Conservation (phyloP, 2,888 invertebrate species). For the Loripinus fragilis region DNA sequence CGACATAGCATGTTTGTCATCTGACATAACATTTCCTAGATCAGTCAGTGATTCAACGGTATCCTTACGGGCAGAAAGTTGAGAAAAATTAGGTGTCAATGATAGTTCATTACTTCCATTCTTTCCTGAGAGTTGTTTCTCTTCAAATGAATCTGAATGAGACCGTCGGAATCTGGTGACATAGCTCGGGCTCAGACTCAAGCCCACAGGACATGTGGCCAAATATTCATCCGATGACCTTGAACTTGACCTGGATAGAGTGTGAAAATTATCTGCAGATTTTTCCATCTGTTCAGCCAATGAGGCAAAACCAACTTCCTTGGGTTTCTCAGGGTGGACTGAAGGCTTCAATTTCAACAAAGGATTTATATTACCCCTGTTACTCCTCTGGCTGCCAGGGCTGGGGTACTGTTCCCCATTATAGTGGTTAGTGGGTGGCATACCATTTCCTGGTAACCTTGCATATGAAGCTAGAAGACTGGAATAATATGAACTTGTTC, state of each 20-base stretch:
- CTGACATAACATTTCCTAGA: not conserved
- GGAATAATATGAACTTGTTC: not conserved
- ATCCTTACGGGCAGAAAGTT: too few relatives aligned
- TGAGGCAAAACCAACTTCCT: not conserved
- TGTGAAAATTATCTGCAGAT: not conserved
- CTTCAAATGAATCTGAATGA: not conserved
- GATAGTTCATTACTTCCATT: not conserved
- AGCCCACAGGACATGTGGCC: not conserved
- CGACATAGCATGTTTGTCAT: conserved; percentile 9
- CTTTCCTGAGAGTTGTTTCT: not conserved
- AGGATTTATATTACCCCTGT: not conserved
- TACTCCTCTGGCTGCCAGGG: too few relatives aligned
- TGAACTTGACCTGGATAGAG: not conserved
- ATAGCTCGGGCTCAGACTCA: not conserved
- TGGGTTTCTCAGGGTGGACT: not conserved
- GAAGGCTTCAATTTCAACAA: not conserved
- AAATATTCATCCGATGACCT: not conserved
- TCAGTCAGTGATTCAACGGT: too few relatives aligned
- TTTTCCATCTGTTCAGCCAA: not conserved
- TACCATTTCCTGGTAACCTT: not conserved
- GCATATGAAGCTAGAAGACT: not conserved
- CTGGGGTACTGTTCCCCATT: too few relatives aligned
- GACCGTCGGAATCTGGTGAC: not conserved
- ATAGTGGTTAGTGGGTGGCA: not conserved
- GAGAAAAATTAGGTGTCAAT: not conserved